These are phyloP conservation scores for Hylomyscus alleni DNA, from an alignment of 2,797 vertebrate genomes.

Conservation along the genomic window DNA sequence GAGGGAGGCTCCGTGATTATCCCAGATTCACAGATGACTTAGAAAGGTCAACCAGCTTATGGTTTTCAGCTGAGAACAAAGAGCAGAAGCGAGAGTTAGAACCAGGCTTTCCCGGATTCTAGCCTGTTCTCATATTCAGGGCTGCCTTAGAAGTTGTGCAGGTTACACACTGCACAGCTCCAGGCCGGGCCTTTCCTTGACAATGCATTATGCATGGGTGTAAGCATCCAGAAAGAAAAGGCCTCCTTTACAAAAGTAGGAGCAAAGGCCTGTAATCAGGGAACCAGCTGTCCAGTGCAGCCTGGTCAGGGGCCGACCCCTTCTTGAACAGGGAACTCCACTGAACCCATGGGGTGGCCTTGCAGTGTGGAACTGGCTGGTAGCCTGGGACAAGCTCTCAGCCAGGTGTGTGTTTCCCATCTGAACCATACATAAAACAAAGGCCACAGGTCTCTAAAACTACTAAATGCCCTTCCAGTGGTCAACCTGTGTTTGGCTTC, in stretches of 20 bases:
- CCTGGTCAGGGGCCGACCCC: not conserved
- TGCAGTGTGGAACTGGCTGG: not conserved
- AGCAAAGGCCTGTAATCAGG: not conserved
- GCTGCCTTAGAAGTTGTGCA: not conserved
- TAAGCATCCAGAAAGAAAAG: not conserved
- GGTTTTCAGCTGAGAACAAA: not conserved
- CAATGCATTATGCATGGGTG: not conserved
- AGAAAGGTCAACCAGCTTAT: not conserved
- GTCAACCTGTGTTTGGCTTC: not conserved
- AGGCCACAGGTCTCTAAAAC: not conserved
- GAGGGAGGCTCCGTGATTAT: not conserved
- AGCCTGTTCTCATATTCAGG: not conserved
- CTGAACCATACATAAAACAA: not conserved
- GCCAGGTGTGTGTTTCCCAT: not conserved
- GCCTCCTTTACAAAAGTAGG: not conserved
- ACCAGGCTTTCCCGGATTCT: slow-evolving; percentile 3
- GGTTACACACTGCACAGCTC: not conserved
- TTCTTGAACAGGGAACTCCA: not conserved
- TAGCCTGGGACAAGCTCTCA: not conserved
- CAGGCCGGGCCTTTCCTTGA: not conserved
- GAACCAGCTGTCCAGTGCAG: not conserved
- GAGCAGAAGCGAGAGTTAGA: slow-evolving; percentile 23
- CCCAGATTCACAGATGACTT: slow-evolving; percentile 37
- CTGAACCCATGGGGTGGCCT: too few relatives aligned
- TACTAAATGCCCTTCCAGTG: not conserved